These are phyloP conservation scores for Regulus satrapa DNA, from an alignment of 2,113 vertebrate species.

Conservation along the genomic window DNA sequence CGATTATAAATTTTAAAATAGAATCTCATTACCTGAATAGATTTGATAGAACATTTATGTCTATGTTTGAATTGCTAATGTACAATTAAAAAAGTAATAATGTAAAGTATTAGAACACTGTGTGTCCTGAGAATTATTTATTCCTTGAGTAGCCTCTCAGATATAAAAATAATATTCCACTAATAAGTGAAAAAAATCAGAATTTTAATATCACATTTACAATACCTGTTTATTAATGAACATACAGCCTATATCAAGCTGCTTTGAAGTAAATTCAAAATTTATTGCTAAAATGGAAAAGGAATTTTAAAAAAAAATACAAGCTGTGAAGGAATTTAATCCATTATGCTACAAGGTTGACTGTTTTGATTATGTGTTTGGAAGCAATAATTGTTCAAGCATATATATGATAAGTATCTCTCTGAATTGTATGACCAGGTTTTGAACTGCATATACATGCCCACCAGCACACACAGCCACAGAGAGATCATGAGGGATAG, in stretches of 20 bases:
- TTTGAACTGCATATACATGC: not conserved
- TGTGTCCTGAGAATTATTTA: not conserved
- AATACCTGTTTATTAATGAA: not conserved
- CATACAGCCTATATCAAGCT: not conserved
- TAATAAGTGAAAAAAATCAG: not conserved
- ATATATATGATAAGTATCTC: not conserved
- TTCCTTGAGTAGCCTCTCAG: not conserved
- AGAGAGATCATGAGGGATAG: not conserved
- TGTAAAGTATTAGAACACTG: not conserved
- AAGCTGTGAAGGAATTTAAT: not conserved
- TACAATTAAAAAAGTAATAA: not conserved
- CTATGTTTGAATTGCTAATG: not conserved
- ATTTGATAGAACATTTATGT: not conserved
- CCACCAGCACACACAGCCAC: not conserved
- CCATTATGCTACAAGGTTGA: rapidly evolving
- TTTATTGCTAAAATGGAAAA: not conserved
- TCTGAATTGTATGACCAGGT: not conserved
- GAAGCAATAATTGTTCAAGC: not conserved
- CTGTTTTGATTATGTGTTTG: not conserved
- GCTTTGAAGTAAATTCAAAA: not conserved
- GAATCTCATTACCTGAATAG: not conserved
- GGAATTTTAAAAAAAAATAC: not conserved
- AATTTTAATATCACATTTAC: not conserved
- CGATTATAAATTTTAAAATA: slow-evolving; percentile 15
- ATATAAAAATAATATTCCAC: not conserved